Evolutionary conservation across 2,113 vertebrate genomes (phyloP), one percentile per base, ranked within the genome.

Genomic region (Callocephalon fimbriatum): DNA sequence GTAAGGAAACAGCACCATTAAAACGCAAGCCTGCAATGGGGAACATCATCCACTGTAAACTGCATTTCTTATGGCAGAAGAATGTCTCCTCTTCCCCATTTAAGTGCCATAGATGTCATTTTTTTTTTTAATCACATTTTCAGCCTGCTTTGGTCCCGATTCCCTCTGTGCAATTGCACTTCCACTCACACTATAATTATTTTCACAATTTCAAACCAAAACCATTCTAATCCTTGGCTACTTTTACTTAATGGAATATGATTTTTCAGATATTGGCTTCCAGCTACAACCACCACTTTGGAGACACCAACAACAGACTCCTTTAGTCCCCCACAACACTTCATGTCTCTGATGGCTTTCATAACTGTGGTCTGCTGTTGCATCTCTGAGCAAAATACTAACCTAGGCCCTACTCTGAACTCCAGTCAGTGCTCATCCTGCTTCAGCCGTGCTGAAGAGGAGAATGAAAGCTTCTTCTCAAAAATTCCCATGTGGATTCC

Each of bases 201-300:
- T 86, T 63, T 82, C 62, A 82, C 37, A 48, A 79, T 87, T 75
- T 75, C 35, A 92, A 92, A 71, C 45, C 7, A 48, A 66, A 90
- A 68, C 3, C 16, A 8, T 85, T 70, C 78, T 61, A 75, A 82
- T 44, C 21, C 10, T 26, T 25, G 48, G 29, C 72, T 71, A 32
- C 38, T 78, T 80, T 27, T 42, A 80, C 9, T 35, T 59, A 71
- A 80, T 9, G 35, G 18, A 84, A 29, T 22, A 38, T 20, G 56
- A 35, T 59, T 89, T 84, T 88, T 81, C 75, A 84, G 32, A 47
- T 42, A 48, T 1, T 62, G 44, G 35, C 16, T 88, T 81, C 68
- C 50, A 91, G 2, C 29, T 27, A 56, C 27, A 86, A 35, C 19
- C 35, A 53, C 7, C 21, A 20, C 27, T 80, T 73, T 59, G 18